These are phyloP conservation scores for Oligia strigilis DNA, from an alignment of 2,888 invertebrate species.

Conservation along the genomic window DNA sequence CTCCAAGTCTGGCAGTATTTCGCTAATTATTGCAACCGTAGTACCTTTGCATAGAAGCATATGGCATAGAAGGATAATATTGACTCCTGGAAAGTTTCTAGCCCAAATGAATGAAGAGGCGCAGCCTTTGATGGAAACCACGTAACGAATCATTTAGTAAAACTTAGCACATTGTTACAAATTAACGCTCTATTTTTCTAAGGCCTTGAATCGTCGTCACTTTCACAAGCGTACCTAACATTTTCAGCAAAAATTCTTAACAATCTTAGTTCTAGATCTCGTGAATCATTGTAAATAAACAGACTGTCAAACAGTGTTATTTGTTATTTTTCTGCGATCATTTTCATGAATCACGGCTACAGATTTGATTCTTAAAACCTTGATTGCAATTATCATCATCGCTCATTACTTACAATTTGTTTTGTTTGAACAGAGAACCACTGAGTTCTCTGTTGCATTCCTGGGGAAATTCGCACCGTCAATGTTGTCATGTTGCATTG, in stretches of 20 bases:
- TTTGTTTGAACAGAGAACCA: not conserved
- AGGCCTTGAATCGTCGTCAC: slow-evolving; percentile 54
- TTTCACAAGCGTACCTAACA: slow-evolving; percentile 38
- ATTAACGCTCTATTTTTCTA: slow-evolving; percentile 46
- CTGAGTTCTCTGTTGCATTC: slow-evolving; percentile 27
- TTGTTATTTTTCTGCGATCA: slow-evolving; percentile 32
- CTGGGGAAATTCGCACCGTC: slow-evolving; percentile 43
- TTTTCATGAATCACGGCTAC: slow-evolving; percentile 31
- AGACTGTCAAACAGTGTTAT: slow-evolving; percentile 30
- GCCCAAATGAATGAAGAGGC: not conserved
- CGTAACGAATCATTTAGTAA: slow-evolving; percentile 21
- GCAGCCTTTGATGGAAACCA: slow-evolving; percentile 1
- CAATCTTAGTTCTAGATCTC: slow-evolving; percentile 43
- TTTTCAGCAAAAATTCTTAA: slow-evolving; percentile 46
- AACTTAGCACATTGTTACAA: slow-evolving; percentile 39
- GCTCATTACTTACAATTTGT: slow-evolving; percentile 31
- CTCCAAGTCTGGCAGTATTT: not conserved
- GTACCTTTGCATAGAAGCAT: not conserved
- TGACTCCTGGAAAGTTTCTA: slow-evolving; percentile 14
- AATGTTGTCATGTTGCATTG: slow-evolving; percentile 51
- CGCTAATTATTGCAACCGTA: not conserved
- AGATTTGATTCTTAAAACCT: slow-evolving; percentile 17
- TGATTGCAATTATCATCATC: slow-evolving; percentile 29
- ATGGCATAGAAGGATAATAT: not conserved
- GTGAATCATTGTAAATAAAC: slow-evolving; percentile 35